These are phyloP conservation scores for Macropus fuliginosus DNA, from an alignment of 2,797 vertebrate genomes.

Conservation along the genomic window DNA sequence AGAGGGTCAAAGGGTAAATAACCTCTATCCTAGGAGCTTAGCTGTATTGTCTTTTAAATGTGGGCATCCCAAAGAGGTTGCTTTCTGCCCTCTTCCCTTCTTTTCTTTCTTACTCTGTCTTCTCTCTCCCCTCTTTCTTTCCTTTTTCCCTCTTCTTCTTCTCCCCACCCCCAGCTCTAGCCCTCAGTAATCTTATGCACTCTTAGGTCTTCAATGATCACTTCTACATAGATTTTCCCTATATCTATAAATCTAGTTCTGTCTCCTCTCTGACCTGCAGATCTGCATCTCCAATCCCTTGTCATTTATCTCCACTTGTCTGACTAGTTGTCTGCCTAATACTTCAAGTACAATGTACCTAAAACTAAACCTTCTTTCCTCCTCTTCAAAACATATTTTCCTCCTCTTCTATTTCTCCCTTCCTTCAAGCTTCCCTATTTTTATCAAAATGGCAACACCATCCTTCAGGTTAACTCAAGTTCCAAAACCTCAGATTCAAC, in stretches of 20 bases:
- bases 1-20: background rate
- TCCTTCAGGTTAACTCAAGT: background rate
- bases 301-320: background rate
- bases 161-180: background rate
- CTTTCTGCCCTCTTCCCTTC: background rate
- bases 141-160: background rate
- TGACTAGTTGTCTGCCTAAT: background rate
- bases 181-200: background rate
- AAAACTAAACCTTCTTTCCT: background rate
- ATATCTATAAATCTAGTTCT: background rate
- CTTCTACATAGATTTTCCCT: background rate
- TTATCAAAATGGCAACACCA: background rate
- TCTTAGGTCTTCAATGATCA: background rate
- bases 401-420: background rate
- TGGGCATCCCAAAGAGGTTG: background rate
- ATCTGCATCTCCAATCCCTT: background rate
- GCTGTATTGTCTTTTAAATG: background rate
- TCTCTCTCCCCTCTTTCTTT: background rate
- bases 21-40: background rate
- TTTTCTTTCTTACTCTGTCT: background rate
- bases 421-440: background rate
- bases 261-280: background rate
- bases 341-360: background rate
- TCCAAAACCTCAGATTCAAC: background rate
- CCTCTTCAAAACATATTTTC: background rate